phyloP scores from a whole-genome alignment of 2,113 vertebrate genomes.

The Pangasianodon gigas region DNA sequence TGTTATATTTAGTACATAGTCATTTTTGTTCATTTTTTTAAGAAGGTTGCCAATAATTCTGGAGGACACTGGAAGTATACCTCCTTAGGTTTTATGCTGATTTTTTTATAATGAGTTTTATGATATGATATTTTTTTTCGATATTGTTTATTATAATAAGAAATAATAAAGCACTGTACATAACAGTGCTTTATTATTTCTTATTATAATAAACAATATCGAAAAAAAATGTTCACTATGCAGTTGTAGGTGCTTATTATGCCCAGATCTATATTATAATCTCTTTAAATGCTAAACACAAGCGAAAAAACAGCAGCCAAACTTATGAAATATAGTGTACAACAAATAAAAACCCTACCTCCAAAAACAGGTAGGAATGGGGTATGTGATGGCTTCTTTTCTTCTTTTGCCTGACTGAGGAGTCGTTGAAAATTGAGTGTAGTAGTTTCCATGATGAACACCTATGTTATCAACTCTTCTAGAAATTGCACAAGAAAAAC shows the following conservation, averaged over 20 bases:
- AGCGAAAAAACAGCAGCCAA: not conserved
- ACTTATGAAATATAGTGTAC: not conserved
- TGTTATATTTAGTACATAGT: too few relatives aligned
- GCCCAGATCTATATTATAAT: not conserved
- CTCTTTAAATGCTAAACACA: not conserved
- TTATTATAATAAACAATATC: not conserved
- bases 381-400: not conserved
- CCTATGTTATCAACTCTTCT: not conserved
- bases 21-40: not conserved
- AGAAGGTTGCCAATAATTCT: not conserved
- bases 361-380: accelerated
- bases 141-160: not conserved
- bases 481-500: not conserved
- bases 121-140: not conserved
- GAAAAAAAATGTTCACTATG: not conserved
- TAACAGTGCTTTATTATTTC: not conserved
- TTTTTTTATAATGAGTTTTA: too few relatives aligned
- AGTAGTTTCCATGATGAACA: not conserved
- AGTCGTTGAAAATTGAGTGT: accelerated
- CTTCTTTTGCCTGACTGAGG: not conserved
- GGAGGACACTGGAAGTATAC: not conserved
- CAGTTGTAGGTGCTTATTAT: not conserved
- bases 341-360: not conserved
- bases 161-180: not conserved
- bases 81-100: not conserved